Percentiles rank a stretch among this genome's conserved stretches.
Evolutionary conservation across 2,113 vertebrate species (phyloP).

Genomic region (Gila orcuttii): DNA sequence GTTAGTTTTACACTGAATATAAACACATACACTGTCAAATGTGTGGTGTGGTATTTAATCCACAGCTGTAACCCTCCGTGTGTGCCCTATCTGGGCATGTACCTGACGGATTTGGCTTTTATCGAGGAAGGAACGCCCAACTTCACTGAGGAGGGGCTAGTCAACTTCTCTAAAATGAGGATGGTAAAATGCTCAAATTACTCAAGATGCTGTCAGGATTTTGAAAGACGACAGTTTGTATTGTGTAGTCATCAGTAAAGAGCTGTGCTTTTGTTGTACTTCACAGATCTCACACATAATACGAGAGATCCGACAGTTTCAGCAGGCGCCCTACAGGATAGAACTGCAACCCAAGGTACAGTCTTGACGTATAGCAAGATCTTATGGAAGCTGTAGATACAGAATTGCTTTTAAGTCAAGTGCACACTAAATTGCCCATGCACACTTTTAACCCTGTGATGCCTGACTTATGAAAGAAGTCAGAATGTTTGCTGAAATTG

Average conservation of each 20-base stretch:
- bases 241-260: not conserved
- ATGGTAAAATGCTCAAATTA: slow-evolving; percentile 75
- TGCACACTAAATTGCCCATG: not conserved
- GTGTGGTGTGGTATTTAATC: not conserved
- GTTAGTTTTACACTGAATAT: not conserved
- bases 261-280: not conserved
- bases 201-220: not conserved
- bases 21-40: not conserved
- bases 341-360: slow-evolving; percentile 87
- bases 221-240: not conserved
- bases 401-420: not conserved
- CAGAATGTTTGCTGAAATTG: too few relatives aligned
- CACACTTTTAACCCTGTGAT: not conserved
- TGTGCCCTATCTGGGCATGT: slow-evolving; percentile 90
- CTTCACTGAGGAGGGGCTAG: slow-evolving; percentile 89
- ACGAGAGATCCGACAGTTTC: slow-evolving; percentile 90
- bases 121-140: slow-evolving; percentile 91
- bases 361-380: too few relatives aligned
- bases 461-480: not conserved
- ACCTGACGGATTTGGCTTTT: slow-evolving; percentile 87
- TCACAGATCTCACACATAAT: slow-evolving; percentile 89
- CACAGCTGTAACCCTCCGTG: slow-evolving; percentile 87
- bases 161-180: slow-evolving; percentile 93
- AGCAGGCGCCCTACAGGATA: slow-evolving; percentile 88
- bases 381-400: not conserved